A percentile compares a stretch with the other conserved stretches of the same genome.
Evolutionary conservation across 1,140 invertebrate species (phyloP).

Genomic region (Euwallacea similis): DNA sequence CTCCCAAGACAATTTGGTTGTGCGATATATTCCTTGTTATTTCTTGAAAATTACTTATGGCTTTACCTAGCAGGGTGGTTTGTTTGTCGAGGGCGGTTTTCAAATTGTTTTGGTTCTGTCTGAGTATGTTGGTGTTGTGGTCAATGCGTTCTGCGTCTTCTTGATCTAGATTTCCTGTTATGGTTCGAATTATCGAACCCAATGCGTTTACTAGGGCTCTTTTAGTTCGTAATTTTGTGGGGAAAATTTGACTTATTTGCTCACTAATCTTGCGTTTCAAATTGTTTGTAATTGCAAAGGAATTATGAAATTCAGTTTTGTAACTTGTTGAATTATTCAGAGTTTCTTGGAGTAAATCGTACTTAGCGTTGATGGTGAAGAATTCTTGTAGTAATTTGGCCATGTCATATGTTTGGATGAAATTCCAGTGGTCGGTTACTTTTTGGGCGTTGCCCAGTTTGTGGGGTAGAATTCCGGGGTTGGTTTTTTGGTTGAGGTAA

Average conservation of each 20-base stretch:
- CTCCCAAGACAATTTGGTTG: background rate
- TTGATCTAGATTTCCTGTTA: slow-evolving; percentile 29
- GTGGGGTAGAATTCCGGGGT: slow-evolving; percentile 35
- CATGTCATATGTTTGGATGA: slow-evolving; percentile 29
- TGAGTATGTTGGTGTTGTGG: slow-evolving; percentile 13
- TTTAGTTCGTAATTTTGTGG: slow-evolving; percentile 7
- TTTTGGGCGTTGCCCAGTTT: slow-evolving; percentile 29
- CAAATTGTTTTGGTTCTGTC: slow-evolving; percentile 9
- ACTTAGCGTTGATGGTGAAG: background rate
- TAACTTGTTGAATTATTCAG: background rate
- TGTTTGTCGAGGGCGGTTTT: slow-evolving; percentile 2
- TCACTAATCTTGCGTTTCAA: slow-evolving; percentile 2
- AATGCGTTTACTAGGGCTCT: slow-evolving; percentile 21
- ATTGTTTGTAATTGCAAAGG: background rate
- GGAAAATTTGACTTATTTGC: slow-evolving; percentile 7
- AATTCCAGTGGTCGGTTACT: slow-evolving; percentile 27
- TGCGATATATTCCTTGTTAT: too few relatives aligned
- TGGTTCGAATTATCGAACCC: slow-evolving; percentile 23
- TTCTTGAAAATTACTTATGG: slow-evolving; percentile 13
- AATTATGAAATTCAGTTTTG: background rate
- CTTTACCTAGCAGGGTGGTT: slow-evolving; percentile 11
- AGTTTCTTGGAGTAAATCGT: background rate
- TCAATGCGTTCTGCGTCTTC: slow-evolving; percentile 25
- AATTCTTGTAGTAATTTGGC: slow-evolving; percentile 10
- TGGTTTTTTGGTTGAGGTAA: slow-evolving; percentile 23